These are phyloP conservation scores for Pangasius sanitwongsei DNA, from an alignment of 2,797 vertebrate genomes.

Conservation along the genomic window DNA sequence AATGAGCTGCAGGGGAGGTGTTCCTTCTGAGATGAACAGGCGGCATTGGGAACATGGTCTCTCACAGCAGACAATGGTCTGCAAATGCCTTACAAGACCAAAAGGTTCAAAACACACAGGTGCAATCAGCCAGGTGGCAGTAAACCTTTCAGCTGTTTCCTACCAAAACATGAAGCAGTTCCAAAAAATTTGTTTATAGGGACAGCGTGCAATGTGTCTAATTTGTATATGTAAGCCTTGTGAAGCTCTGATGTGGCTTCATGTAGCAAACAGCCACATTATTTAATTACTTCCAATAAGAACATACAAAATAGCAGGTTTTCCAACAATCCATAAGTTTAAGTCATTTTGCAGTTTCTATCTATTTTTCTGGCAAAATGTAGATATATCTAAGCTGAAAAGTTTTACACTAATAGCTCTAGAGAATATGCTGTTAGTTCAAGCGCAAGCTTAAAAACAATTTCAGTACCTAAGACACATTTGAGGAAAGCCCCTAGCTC, in stretches of 20 bases:
- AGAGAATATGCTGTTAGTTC: not conserved
- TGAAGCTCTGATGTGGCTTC: not conserved
- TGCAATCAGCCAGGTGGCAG: conserved; percentile 34
- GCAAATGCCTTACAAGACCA: not conserved
- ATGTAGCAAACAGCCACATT: not conserved
- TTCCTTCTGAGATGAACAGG: conserved; percentile 68
- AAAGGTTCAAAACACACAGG: conserved; percentile 25
- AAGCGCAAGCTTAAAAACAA: not conserved
- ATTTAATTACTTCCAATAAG: conserved; percentile 3
- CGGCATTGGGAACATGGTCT: conserved; percentile 54
- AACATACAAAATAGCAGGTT: not conserved
- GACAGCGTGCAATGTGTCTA: not conserved
- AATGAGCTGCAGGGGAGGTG: conserved; percentile 59
- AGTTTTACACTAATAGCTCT: not conserved
- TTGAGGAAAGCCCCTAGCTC: conserved; percentile 36
- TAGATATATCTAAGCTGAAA: not conserved
- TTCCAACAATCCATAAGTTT: not conserved
- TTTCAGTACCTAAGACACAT: not conserved
- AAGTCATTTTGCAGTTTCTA: not conserved
- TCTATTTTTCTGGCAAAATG: not conserved
- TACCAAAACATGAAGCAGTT: conserved; percentile 1
- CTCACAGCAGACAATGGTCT: conserved; percentile 35
- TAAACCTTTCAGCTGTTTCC: conserved; percentile 31
- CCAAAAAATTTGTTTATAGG: not conserved
- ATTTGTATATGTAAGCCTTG: not conserved